phyloP scores from a whole-genome alignment of 2,797 vertebrate genomes.

The Tolypeutes matacus region DNA sequence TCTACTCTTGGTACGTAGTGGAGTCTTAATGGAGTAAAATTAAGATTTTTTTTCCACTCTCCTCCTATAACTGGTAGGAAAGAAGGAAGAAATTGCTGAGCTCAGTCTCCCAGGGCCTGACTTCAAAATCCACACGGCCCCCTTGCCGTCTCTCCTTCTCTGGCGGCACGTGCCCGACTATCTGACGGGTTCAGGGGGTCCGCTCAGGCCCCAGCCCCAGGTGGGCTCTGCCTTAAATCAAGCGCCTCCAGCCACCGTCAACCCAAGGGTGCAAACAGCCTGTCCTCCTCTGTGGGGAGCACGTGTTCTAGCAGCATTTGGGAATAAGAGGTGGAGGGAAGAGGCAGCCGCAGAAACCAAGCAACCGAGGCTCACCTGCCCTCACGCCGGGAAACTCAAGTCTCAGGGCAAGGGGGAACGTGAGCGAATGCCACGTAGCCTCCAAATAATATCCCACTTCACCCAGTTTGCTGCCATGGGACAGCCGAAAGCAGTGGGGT shows the following conservation, averaged over 20 bases:
- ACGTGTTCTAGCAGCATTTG: not conserved
- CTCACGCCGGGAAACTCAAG: too few species aligned
- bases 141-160: not conserved
- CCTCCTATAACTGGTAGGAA: not conserved
- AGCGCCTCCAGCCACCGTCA: not conserved
- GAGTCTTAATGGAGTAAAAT: not conserved
- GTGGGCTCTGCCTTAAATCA: too few species aligned
- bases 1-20: rapidly evolving
- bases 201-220: too few species aligned
- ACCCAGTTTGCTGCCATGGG: not conserved
- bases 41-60: not conserved
- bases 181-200: not conserved
- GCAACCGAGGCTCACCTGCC: not conserved
- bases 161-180: not conserved
- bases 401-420: too few species aligned
- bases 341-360: not conserved
- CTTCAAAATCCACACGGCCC: not conserved
- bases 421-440: too few species aligned
- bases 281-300: not conserved
- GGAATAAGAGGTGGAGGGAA: not conserved
- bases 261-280: not conserved
- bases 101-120: not conserved
- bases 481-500: not conserved
- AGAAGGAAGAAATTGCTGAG: not conserved
- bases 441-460: not conserved